A percentile compares a stretch with the other conserved stretches of the same genome.
phyloP scores from a whole-genome alignment of 2,113 vertebrate species.

The Gorsachius goisagi region DNA sequence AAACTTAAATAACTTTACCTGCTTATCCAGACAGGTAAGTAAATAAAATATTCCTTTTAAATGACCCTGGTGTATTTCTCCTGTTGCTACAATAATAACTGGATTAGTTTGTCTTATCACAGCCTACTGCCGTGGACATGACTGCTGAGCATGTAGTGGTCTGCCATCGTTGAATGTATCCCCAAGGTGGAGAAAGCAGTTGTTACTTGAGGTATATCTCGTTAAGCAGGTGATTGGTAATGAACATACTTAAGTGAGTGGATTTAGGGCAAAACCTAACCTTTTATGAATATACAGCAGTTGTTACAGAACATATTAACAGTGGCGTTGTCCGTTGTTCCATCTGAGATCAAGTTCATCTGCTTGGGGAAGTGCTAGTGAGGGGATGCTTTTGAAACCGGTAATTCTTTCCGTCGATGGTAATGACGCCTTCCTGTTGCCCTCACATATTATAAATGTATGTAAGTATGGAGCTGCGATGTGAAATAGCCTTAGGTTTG shows the following conservation, averaged over 20 bases:
- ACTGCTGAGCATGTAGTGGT: not conserved
- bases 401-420: accelerated
- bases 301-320: not conserved
- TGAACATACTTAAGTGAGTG: not conserved
- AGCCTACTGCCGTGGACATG: accelerated
- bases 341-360: not conserved
- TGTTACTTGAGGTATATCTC: not conserved
- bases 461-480: not conserved
- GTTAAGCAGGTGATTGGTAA: not conserved
- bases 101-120: not conserved
- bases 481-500: not conserved
- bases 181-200: not conserved
- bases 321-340: not conserved
- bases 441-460: not conserved
- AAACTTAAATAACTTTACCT: not conserved
- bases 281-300: not conserved
- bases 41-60: not conserved
- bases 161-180: not conserved
- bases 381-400: not conserved
- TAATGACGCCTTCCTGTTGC: not conserved
- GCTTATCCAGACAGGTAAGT: not conserved
- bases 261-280: not conserved
- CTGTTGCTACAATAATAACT: not conserved
- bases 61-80: not conserved
- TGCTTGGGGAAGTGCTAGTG: not conserved